Percentiles rank a stretch among this genome's conserved stretches.
These are phyloP conservation scores for Ursus arctos DNA, from an alignment of 2,113 vertebrate species.

Conservation along the genomic window DNA sequence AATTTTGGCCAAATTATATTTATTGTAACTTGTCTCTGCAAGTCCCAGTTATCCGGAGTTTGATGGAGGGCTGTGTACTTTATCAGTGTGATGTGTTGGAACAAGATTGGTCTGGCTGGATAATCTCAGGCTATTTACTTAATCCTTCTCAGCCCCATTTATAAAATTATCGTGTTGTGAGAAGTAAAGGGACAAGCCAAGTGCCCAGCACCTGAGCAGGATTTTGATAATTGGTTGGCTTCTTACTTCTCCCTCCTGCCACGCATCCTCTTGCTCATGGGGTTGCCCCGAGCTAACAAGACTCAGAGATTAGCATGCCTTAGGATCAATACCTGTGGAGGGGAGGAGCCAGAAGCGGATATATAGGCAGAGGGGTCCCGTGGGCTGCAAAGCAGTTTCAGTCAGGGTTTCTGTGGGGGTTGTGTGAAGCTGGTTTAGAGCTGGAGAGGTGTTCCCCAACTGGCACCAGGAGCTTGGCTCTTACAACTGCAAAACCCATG, in stretches of 20 bases:
- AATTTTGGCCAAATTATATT: neutral
- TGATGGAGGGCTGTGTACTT: neutral
- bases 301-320: neutral
- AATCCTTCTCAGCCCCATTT: neutral
- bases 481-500: accelerated
- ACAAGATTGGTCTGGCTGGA: neutral
- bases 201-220: neutral
- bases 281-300: neutral
- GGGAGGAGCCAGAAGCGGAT: neutral
- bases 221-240: neutral
- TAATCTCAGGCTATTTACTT: neutral
- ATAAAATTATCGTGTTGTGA: accelerated
- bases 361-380: too few species aligned
- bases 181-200: neutral
- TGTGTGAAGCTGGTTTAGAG: neutral
- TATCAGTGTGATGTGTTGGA: neutral
- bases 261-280: neutral
- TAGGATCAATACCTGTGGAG: neutral
- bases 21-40: neutral
- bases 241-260: neutral
- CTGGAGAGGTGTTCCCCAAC: neutral
- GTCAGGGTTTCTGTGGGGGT: neutral
- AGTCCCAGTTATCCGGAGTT: neutral
- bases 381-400: neutral
- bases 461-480: too few species aligned